phyloP scores from a whole-genome alignment of 1,140 invertebrate genomes.

The Brachionus calyciflorus region DNA sequence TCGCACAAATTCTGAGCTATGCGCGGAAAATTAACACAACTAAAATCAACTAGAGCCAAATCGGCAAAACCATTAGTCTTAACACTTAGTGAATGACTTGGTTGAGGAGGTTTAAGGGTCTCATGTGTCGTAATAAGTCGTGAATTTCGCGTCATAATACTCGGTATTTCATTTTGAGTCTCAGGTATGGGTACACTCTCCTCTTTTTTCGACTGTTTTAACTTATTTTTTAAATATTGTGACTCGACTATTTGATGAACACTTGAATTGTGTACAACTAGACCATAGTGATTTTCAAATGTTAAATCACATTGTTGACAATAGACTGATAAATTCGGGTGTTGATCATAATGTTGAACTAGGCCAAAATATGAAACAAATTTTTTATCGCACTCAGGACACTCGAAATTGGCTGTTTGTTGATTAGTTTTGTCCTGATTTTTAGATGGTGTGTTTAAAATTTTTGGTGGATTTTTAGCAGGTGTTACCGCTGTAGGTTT shows the following conservation, averaged over 20 bases:
- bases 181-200: background rate
- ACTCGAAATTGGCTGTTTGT: background rate
- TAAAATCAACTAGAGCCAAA: conserved; percentile 30
- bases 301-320: conserved; percentile 20
- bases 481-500: background rate
- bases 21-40: conserved; percentile 30
- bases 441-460: background rate
- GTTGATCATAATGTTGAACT: conserved; percentile 36
- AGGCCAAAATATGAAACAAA: conserved; percentile 42
- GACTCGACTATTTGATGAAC: conserved; percentile 15
- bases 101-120: background rate
- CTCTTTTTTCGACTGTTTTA: conserved; percentile 20
- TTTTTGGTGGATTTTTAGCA: too few species aligned
- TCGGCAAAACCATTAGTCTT: conserved; percentile 42
- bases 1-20: conserved; percentile 34
- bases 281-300: conserved; percentile 29
- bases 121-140: background rate
- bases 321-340: conserved; percentile 15
- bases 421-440: background rate
- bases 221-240: conserved; percentile 12
- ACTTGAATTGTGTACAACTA: conserved; percentile 3
- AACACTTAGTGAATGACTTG: background rate
- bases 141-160: conserved; percentile 26
- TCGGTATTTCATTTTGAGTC: background rate
- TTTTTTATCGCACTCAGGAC: conserved; percentile 39